Evolutionary conservation across 1,140 invertebrate genomes (phyloP).

Genomic region (Drosophila kepulauana): DNA sequence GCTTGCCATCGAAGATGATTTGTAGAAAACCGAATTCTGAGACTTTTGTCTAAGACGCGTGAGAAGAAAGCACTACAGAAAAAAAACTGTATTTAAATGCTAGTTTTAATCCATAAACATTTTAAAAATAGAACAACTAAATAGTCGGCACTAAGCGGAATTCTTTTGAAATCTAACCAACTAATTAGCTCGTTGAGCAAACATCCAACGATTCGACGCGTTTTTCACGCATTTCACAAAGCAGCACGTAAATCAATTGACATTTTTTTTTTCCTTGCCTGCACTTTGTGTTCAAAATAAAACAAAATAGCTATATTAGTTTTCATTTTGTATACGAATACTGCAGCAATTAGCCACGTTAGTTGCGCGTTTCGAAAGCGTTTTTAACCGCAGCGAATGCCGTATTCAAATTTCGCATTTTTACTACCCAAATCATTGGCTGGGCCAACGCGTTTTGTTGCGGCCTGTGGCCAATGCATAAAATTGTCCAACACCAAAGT

Average conservation of each 20-base stretch:
- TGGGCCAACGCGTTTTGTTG: constrained; percentile 14
- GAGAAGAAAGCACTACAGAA: constrained; percentile 2
- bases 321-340: neutral
- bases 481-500: constrained; percentile 39
- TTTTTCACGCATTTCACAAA: neutral
- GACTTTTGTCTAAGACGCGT: constrained; percentile 2
- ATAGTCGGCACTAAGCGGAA: no score
- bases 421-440: constrained; percentile 18
- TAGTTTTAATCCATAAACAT: neutral
- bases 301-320: neutral
- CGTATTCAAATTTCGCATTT: constrained; percentile 12
- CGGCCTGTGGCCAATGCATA: constrained; percentile 35
- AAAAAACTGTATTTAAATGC: neutral
- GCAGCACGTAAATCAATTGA: neutral
- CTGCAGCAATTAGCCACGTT: constrained; percentile 12
- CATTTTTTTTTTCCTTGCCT: neutral
- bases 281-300: neutral
- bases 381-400: constrained; percentile 23
- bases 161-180: neutral
- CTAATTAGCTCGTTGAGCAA: neutral
- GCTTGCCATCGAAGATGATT: constrained; percentile 19
- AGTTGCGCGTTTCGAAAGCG: constrained; percentile 24
- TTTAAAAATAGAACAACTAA: neutral
- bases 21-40: constrained; percentile 10
- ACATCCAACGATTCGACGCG: neutral